Percentiles rank a stretch among this genome's conserved stretches.
phyloP scores from a whole-genome alignment of 2,113 vertebrate species.

The Lontra canadensis region DNA sequence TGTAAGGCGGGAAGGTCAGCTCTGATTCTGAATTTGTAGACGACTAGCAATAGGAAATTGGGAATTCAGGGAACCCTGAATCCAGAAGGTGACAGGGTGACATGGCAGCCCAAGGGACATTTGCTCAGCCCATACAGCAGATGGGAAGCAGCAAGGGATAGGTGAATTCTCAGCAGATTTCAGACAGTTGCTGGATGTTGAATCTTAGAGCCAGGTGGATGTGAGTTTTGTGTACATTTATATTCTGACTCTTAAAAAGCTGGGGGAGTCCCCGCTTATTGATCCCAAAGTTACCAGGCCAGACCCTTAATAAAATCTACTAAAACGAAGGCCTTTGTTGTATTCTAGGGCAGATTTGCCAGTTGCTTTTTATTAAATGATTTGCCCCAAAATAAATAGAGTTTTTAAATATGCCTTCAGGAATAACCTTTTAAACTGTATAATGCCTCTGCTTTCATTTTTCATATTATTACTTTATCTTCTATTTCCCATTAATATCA shows the following conservation, averaged over 20 bases:
- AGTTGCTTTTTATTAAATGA: not conserved
- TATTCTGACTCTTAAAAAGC: not conserved
- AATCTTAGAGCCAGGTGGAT: not conserved
- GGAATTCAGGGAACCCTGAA: not conserved
- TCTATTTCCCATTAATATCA: not conserved
- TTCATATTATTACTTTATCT: not conserved
- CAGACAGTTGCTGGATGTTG: not conserved
- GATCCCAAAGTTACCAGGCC: not conserved
- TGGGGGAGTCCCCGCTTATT: not conserved
- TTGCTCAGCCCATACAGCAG: not conserved
- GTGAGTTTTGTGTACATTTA: not conserved
- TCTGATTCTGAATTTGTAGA: not conserved
- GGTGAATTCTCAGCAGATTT: not conserved
- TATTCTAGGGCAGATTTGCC: not conserved
- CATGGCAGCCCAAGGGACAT: not conserved
- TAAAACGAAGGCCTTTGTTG: not conserved
- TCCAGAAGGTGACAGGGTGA: not conserved
- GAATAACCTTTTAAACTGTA: not conserved
- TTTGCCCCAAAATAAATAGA: not conserved
- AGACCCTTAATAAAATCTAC: not conserved
- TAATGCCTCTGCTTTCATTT: not conserved
- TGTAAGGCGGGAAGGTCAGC: not conserved
- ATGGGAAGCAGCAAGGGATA: not conserved
- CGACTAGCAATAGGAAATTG: not conserved
- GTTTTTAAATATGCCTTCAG: not conserved